Percentiles rank a stretch among this genome's conserved stretches.
Evolutionary conservation across 2,113 vertebrate genomes (phyloP).

Genomic region (Spizaetus ornatus): DNA sequence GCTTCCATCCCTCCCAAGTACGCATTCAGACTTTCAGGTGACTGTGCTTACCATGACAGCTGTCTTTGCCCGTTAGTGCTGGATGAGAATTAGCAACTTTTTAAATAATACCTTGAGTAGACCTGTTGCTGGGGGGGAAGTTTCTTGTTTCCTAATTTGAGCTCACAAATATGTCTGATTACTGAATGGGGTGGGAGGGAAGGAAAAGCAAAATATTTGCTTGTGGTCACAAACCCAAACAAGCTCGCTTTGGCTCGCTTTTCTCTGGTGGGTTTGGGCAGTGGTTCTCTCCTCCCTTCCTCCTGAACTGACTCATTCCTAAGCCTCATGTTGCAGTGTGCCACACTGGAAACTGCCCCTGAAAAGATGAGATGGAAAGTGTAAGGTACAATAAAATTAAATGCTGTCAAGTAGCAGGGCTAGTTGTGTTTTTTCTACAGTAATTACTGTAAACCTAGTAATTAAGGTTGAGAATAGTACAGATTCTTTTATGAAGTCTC

Average conservation of each 20-base stretch:
- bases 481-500: not conserved
- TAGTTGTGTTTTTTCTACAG: not conserved
- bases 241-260: not conserved
- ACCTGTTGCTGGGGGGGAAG: not conserved
- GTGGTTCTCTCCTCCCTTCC: not conserved
- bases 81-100: not conserved
- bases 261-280: not conserved
- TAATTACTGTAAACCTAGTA: not conserved
- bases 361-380: not conserved
- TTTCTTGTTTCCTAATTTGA: not conserved
- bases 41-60: rapidly evolving
- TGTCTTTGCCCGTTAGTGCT: not conserved
- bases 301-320: not conserved
- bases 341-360: not conserved
- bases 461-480: not conserved
- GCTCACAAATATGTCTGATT: not conserved
- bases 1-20: not conserved
- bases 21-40: not conserved
- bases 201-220: not conserved
- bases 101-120: not conserved
- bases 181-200: not conserved
- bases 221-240: not conserved
- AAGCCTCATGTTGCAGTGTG: not conserved
- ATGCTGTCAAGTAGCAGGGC: not conserved
- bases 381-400: not conserved